Percentiles rank a stretch among this genome's conserved stretches.
Conservation (phyloP, 2,888 invertebrate species). For the Ceriagrion tenellum region DNA sequence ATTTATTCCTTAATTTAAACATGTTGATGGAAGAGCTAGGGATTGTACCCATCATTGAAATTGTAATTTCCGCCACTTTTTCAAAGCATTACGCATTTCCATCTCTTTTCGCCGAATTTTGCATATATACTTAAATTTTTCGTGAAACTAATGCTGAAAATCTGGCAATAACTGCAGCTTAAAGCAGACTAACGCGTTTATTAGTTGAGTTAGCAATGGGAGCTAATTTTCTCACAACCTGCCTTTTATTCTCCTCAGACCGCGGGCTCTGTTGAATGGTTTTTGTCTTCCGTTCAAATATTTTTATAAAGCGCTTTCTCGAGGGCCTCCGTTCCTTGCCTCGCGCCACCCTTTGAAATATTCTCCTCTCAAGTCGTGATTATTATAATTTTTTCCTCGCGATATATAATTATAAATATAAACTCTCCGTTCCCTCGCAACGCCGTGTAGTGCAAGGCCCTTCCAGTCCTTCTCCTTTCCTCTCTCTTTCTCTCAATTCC, state of each 20-base stretch:
- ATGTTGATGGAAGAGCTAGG: no score
- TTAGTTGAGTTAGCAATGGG: not conserved
- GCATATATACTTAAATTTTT: not conserved
- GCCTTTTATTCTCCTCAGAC: not conserved
- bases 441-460: not conserved
- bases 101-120: no score
- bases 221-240: not conserved
- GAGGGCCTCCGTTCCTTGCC: constrained; percentile 7
- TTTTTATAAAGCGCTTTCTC: constrained; percentile 17
- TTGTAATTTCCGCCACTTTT: no score
- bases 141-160: not conserved
- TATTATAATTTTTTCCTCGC: not conserved
- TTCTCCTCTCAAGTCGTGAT: constrained; percentile 6
- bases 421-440: not conserved
- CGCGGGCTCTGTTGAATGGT: not conserved
- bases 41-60: no score
- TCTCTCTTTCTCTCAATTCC: not conserved
- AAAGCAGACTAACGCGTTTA: not conserved
- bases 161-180: not conserved
- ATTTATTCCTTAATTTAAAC: no score
- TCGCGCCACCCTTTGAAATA: not conserved
- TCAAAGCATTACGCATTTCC: no score
- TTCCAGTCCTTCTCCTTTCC: not conserved
- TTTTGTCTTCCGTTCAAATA: not conserved
- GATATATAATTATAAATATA: not conserved